Evolutionary conservation across 2,113 vertebrate species (phyloP), one percentile per base, ranked within the genome.

Genomic region (Pygoscelis adeliae): DNA sequence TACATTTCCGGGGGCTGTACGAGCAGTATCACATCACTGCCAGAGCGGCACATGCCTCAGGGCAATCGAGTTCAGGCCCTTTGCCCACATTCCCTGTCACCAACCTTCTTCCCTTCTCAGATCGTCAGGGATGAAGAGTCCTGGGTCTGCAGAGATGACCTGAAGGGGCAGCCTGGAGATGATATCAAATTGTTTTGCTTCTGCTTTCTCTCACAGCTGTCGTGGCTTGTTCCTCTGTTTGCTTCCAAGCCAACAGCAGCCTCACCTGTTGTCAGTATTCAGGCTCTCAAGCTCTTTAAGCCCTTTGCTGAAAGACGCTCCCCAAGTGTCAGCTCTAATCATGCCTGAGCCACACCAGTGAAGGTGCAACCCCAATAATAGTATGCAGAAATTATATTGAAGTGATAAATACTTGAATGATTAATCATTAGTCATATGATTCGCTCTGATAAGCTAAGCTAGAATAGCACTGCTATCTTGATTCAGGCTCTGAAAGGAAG

Each of bases 271-370:
- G 61, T 77, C 91, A 91, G 78, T 83, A 96, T 91, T 95, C 74
- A 93, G 70, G 32, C 55, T 66, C 58, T 66, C 84, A 80, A 91
- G 70, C 74, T 84, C 66, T 82, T 93, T 91, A 97, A 96, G 91
- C 95, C 70, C 81, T 88, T 83, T 80, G 82, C 87, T 96, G 96
- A 97, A 96, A 97, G 95, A 94, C 80, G 70, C 62, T 93, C 50
- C 66, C 38, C n/a, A 83, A 83, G 46, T 47, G 84, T 83, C 66
- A 90, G 66, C 73, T 84, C 52, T 55, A 66, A 0, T 77, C 32
- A 11, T 25, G 72, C 62, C 78, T 61, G 34, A 67, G 38, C 55
- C 58, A 66, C 65, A 69, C 13, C 34, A 91, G 36, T 36, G 58
- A 90, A 96, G 93, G 62, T 70, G 74, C 89, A 83, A 62, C 26